Conservation (phyloP, 2,113 vertebrate species). For the Mirounga angustirostris region DNA sequence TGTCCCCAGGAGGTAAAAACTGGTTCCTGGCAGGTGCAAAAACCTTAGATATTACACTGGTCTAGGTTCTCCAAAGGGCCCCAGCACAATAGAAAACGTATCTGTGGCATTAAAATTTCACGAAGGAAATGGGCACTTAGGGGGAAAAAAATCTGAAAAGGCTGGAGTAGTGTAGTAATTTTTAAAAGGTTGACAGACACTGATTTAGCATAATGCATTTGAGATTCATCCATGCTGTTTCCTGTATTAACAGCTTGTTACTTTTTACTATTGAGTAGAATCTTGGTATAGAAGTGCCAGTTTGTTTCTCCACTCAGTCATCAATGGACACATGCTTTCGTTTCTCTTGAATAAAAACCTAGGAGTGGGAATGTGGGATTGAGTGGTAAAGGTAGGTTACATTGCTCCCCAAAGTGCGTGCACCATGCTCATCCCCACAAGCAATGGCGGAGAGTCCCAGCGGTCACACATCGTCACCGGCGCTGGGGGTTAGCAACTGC, state of each 20-base stretch:
- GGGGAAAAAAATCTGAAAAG: neutral
- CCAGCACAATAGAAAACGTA: neutral
- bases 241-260: neutral
- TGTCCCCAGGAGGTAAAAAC: neutral
- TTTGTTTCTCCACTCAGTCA: neutral
- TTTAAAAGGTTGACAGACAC: neutral
- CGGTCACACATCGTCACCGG: rapidly evolving
- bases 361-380: neutral
- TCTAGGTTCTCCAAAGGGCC: neutral
- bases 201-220: neutral
- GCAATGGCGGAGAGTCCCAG: neutral
- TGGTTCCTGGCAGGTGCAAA: neutral
- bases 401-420: too few species aligned
- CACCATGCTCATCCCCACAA: neutral
- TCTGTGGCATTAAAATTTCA: neutral
- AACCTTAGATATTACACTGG: neutral
- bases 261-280: neutral
- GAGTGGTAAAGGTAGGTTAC: neutral
- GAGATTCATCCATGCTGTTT: neutral
- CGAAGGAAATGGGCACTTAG: neutral
- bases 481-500: neutral
- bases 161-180: neutral
- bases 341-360: neutral
- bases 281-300: neutral
- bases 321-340: neutral